A percentile compares a stretch with the other conserved stretches of the same genome.
These are phyloP conservation scores for Mya arenaria DNA, from an alignment of 1,140 invertebrate species.

Conservation along the genomic window DNA sequence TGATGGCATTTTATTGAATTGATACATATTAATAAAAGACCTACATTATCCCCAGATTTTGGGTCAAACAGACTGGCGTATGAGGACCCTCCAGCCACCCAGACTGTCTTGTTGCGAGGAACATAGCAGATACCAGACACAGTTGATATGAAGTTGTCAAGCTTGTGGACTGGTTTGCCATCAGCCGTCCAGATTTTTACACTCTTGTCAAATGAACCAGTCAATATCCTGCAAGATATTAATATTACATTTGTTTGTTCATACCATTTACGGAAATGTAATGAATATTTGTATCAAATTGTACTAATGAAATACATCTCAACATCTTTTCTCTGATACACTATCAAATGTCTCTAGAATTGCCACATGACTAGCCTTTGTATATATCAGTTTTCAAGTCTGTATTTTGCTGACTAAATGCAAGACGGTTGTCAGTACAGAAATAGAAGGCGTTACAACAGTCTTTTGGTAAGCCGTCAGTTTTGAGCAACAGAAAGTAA, in stretches of 20 bases:
- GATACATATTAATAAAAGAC: no score
- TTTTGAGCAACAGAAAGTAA: no score
- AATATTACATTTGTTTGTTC: neutral
- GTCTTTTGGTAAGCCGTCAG: no score
- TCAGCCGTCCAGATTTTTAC: constrained; percentile 81
- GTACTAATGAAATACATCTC: neutral
- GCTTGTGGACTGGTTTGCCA: constrained; percentile 79
- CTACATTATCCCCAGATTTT: constrained; percentile 80
- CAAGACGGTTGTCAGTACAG: no score
- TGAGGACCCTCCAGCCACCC: constrained; percentile 77
- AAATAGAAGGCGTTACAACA: no score
- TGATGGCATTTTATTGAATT: no score
- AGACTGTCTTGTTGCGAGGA: constrained; percentile 78
- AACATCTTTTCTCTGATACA: no score
- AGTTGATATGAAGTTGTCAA: constrained; percentile 77
- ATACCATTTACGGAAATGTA: neutral
- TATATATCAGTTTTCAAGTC: no score
- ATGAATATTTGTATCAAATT: neutral
- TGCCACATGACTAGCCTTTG: no score
- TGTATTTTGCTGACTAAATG: no score
- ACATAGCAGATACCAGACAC: constrained; percentile 80
- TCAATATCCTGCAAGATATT: constrained; percentile 75
- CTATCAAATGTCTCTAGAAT: no score
- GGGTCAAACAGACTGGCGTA: constrained; percentile 79
- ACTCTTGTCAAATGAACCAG: constrained; percentile 81